These are phyloP conservation scores for Odocoileus hemionus DNA, from an alignment of 2,113 vertebrate genomes.

Conservation along the genomic window DNA sequence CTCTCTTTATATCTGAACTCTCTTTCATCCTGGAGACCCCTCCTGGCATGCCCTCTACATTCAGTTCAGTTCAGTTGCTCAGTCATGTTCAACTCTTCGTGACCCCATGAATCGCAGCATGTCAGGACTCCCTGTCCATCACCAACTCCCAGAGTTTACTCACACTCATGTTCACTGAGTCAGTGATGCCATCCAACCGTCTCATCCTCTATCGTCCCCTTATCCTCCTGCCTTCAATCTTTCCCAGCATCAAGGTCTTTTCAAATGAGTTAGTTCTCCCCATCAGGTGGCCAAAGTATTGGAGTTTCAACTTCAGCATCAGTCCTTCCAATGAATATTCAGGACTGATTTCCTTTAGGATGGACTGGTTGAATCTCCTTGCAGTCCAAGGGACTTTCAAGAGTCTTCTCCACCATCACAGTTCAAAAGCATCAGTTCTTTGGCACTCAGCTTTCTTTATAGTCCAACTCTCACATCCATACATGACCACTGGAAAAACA, in stretches of 20 bases:
- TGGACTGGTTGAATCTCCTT: neutral
- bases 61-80: neutral
- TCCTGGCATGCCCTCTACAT: neutral
- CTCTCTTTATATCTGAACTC: neutral
- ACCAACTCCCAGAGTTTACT: neutral
- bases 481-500: neutral
- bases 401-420: neutral
- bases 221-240: neutral
- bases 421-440: neutral
- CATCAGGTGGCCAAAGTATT: neutral
- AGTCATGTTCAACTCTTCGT: fast-evolving
- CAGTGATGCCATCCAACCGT: fast-evolving
- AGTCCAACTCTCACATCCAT: neutral
- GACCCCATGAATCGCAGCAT: fast-evolving
- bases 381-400: neutral
- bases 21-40: neutral
- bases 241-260: neutral
- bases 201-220: neutral
- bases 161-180: neutral
- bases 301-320: neutral
- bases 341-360: neutral
- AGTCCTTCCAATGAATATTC: neutral
- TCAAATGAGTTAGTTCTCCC: neutral
- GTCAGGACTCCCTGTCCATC: neutral
- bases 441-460: neutral